Evolutionary conservation across 1,140 invertebrate species (phyloP).

Genomic region (Mycetomoellerius zeteki): DNA sequence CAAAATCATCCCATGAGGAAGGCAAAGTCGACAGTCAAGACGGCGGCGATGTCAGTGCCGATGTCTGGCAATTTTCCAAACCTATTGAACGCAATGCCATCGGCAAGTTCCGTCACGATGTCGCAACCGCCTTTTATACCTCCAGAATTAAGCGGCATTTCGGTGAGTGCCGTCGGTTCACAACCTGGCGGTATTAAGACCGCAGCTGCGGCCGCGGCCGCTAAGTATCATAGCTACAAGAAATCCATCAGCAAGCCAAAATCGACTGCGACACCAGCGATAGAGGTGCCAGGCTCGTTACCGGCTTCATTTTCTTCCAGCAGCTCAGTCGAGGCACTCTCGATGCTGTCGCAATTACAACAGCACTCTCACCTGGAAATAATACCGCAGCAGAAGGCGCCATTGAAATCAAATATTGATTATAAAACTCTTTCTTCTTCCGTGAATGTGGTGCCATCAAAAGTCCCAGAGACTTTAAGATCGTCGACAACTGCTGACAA

Average conservation of each 20-base stretch:
- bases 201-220: constrained; percentile 11
- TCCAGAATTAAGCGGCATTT: constrained; percentile 78
- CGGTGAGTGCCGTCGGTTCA: constrained; percentile 74
- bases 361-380: constrained; percentile 90
- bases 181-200: constrained; percentile 41
- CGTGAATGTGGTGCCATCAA: constrained; percentile 74
- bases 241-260: constrained; percentile 71
- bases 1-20: constrained; percentile 73
- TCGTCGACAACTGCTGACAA: constrained; percentile 65
- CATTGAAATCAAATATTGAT: constrained; percentile 71
- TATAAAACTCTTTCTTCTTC: constrained; percentile 77
- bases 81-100: constrained; percentile 62
- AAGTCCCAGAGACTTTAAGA: constrained; percentile 69
- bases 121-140: constrained; percentile 73
- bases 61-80: constrained; percentile 65
- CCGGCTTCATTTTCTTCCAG: constrained; percentile 54
- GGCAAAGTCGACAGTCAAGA: constrained; percentile 57
- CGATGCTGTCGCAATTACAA: constrained; percentile 88
- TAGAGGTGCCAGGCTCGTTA: constrained; percentile 67
- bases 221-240: constrained; percentile 69
- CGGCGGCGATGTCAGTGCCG: constrained; percentile 54
- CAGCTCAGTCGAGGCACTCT: constrained; percentile 73
- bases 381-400: constrained; percentile 84
- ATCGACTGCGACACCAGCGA: background rate
- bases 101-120: constrained; percentile 43